phyloP scores from a whole-genome alignment of 1,140 invertebrate genomes.

The Ceratina calcarata region DNA sequence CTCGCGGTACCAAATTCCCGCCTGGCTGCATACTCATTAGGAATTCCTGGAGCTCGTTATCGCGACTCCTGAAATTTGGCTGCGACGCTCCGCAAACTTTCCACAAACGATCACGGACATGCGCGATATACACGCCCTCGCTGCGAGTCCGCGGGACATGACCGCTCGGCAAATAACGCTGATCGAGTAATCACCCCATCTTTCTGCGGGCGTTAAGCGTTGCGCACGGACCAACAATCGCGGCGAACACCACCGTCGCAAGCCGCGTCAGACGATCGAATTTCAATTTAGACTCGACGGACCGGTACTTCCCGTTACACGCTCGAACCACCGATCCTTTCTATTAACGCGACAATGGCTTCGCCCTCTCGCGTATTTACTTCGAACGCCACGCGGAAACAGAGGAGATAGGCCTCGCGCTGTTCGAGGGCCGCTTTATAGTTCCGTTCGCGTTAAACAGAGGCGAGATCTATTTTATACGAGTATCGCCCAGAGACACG shows the following conservation, averaged over 20 bases:
- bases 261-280: slow-evolving; percentile 72
- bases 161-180: neutral
- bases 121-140: slow-evolving; percentile 36
- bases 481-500: slow-evolving; percentile 20
- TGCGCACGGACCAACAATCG: slow-evolving; percentile 47
- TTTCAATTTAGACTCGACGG: slow-evolving; percentile 77
- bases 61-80: slow-evolving; percentile 20
- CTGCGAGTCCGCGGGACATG: slow-evolving; percentile 53
- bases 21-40: slow-evolving; percentile 30
- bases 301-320: slow-evolving; percentile 71
- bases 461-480: slow-evolving; percentile 52
- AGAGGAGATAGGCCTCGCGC: neutral
- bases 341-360: slow-evolving; percentile 77
- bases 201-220: slow-evolving; percentile 8
- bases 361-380: slow-evolving; percentile 74
- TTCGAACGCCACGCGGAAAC: slow-evolving; percentile 47
- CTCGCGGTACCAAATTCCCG: slow-evolving; percentile 22
- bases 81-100: slow-evolving; percentile 13
- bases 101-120: slow-evolving; percentile 20
- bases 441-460: slow-evolving; percentile 23
- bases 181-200: neutral
- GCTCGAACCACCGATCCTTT: slow-evolving; percentile 76
- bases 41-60: slow-evolving; percentile 51
- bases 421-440: slow-evolving; percentile 1
- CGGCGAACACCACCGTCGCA: slow-evolving; percentile 57